phyloP scores from a whole-genome alignment of 2,113 vertebrate species.

The Cephalopholis sonnerati region DNA sequence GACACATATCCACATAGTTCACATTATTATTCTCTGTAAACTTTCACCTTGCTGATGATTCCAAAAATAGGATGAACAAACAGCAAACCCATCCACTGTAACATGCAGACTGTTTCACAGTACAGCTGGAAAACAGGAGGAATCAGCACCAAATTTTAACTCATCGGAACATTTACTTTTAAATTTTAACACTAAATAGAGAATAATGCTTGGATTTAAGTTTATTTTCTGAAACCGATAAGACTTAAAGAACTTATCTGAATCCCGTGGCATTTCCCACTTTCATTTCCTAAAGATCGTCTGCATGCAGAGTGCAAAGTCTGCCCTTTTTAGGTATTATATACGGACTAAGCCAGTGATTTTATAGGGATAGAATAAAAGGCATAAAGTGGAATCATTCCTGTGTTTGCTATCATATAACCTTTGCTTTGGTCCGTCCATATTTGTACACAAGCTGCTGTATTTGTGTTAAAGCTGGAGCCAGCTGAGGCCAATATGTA shows the following conservation, averaged over 20 bases:
- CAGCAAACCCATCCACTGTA: not conserved
- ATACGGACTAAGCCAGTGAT: not conserved
- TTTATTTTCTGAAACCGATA: too few species aligned
- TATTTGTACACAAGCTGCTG: not conserved
- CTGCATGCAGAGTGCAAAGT: not conserved
- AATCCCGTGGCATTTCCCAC: not conserved
- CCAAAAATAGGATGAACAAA: not conserved
- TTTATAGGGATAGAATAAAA: not conserved
- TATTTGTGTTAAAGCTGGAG: not conserved
- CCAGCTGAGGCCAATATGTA: too few species aligned
- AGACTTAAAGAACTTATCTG: not conserved
- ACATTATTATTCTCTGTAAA: not conserved
- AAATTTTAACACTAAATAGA: not conserved
- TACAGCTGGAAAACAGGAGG: not conserved
- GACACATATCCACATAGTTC: not conserved
- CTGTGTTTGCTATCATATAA: too few species aligned
- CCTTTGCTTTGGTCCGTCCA: not conserved
- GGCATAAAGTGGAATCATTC: not conserved
- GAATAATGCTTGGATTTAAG: not conserved
- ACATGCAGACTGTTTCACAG: not conserved
- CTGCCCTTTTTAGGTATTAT: not conserved
- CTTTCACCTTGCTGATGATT: not conserved
- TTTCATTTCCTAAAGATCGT: not conserved
- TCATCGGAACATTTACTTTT: not conserved
- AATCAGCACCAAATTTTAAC: not conserved